These are phyloP conservation scores for Megathymus violae DNA, from an alignment of 1,140 invertebrate genomes.

Conservation along the genomic window DNA sequence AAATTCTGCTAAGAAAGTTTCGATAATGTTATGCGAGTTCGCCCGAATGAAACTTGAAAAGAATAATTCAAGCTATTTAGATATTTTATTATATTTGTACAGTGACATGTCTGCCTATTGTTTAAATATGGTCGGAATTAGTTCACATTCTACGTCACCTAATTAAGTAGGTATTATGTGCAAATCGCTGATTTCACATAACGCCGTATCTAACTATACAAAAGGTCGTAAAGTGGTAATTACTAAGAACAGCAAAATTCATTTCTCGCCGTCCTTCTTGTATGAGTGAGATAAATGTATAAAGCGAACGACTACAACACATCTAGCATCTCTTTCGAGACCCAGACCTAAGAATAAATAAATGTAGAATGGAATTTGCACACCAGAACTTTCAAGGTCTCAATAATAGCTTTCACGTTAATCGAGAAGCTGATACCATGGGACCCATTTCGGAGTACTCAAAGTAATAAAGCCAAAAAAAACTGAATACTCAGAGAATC, in stretches of 20 bases:
- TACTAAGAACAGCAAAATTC: slow-evolving; percentile 6
- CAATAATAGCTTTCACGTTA: too few species aligned
- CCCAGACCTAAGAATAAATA: neutral
- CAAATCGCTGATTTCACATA: neutral
- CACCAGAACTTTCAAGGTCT: too few species aligned
- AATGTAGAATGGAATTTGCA: neutral
- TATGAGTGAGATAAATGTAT: slow-evolving; percentile 19
- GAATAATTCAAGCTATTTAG: too few species aligned
- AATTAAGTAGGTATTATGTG: neutral
- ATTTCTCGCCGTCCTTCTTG: slow-evolving; percentile 10
- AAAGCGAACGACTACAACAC: neutral
- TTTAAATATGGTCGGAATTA: neutral
- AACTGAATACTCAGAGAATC: too few species aligned
- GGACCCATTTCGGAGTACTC: too few species aligned
- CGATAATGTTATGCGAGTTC: too few species aligned
- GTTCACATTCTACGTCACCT: neutral
- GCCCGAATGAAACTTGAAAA: too few species aligned
- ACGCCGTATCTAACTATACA: neutral
- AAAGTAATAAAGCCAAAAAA: too few species aligned
- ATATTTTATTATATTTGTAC: too few species aligned
- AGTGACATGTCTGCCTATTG: neutral
- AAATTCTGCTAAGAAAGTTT: too few species aligned
- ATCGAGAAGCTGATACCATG: too few species aligned
- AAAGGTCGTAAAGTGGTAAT: slow-evolving; percentile 4
- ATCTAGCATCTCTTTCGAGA: neutral